Evolutionary conservation across 2,113 vertebrate species (phyloP).

Genomic region (Axis porcinus): DNA sequence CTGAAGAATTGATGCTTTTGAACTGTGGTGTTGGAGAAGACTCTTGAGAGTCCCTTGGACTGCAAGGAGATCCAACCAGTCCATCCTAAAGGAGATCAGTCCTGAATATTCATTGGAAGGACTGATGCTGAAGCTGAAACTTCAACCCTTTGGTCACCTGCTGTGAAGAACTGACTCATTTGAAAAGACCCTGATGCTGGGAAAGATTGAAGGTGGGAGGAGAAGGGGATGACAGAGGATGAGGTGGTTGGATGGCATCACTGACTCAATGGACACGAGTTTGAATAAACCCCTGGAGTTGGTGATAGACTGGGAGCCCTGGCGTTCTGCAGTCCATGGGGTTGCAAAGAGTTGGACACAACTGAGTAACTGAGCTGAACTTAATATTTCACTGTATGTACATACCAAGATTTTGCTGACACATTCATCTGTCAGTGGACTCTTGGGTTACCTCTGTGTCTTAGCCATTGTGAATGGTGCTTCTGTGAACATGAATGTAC

Average conservation of each 20-base stretch:
- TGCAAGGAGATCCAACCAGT: not conserved
- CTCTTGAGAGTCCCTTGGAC: not conserved
- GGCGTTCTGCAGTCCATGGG: not conserved
- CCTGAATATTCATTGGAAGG: not conserved
- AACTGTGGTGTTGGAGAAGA: not conserved
- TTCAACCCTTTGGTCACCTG: not conserved
- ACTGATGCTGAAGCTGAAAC: not conserved
- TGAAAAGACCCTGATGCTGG: not conserved
- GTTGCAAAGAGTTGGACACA: not conserved
- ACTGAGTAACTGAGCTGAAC: not conserved
- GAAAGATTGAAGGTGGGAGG: not conserved
- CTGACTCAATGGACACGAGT: not conserved
- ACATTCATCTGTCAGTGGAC: not conserved
- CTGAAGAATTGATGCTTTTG: not conserved
- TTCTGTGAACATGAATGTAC: not conserved
- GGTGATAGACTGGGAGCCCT: not conserved
- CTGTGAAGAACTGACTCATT: not conserved
- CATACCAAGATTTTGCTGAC: not conserved
- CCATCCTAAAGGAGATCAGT: not conserved
- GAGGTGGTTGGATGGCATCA: not conserved
- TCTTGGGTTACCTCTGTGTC: not conserved
- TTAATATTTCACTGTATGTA: not conserved
- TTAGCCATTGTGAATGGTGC: not conserved
- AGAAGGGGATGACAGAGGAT: not conserved
- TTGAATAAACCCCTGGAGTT: not conserved